Base-by-base conservation (phyloP, 2,888 invertebrate species). In the Drymonia ruficornis region DNA sequence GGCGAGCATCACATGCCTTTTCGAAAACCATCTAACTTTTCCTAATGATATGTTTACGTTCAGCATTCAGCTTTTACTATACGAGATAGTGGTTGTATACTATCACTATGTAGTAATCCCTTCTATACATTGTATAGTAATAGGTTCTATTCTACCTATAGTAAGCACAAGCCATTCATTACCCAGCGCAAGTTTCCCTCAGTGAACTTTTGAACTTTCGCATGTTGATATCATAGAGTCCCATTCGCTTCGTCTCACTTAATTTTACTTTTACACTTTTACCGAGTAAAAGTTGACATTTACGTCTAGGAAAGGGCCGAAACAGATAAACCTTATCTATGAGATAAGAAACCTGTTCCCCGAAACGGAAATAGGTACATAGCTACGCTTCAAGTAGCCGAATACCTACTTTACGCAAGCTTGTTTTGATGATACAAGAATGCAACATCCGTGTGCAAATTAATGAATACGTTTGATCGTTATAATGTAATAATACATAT, bases 121-220 rank as follows among this genome's bases (percentile, higher is more conserved):
- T 11, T 9, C 11, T 3, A 11, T 9, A 11, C 31, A 1, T 31
- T 11, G 11, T 28, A 7, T 28, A 0, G 28, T 28, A 7, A n/a
- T 28, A 28, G 8, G 28, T 7, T 8, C 28, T 28, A 28, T 28
- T 28, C 3, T 13, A 6, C 13, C n/a, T 36, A 36, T 36, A 19
- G 18, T 8, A 13, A 3, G 43, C 23, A 43, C 28, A 28, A 45
- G 45, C 45, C 6, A 13, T 12, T 44, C 23, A 15, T 28, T 28
- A 15, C 19, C 28, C 18, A 13, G 8, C 19, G 28, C 45, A 9
- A 28, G 45, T 45, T 45, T 28, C 45, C 45, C 45, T 45, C 45
- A 28, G 23, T 28, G 45, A 45, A 45, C 45, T 45, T 45, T 45
- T n/a, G n/a, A 28, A 45, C 45, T 45, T 45, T 15, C 45, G 45